Evolutionary conservation across 2,113 vertebrate genomes (phyloP).

Genomic region (Psammodynastes pulverulentus): DNA sequence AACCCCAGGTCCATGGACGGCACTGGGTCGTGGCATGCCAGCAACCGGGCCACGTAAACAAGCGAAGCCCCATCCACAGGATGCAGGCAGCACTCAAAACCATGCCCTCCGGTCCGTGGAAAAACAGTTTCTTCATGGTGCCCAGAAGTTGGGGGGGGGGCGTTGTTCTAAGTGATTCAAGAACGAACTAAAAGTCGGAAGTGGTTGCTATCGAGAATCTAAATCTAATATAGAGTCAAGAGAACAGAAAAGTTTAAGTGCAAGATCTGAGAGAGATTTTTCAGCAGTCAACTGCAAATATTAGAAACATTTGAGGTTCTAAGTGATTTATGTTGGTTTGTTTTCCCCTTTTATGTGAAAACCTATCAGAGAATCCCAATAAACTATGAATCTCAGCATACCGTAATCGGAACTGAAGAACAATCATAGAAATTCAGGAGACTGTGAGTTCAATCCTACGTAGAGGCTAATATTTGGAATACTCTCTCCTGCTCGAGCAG

Average conservation of each 20-base stretch:
- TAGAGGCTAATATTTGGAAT: no score
- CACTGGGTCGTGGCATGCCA: no score
- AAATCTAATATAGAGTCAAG: neutral
- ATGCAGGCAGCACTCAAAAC: no score
- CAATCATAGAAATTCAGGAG: conserved; percentile 11
- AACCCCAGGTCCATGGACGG: no score
- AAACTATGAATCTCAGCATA: neutral
- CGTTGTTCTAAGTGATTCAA: neutral
- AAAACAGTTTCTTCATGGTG: no score
- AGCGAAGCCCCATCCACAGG: no score
- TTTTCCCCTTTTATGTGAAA: neutral
- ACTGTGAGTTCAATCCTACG: no score
- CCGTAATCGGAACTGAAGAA: neutral
- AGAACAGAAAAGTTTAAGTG: neutral
- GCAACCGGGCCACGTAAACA: no score
- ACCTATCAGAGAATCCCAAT: neutral
- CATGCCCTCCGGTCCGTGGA: no score
- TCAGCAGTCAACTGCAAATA: neutral
- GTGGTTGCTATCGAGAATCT: neutral
- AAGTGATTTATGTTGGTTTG: neutral
- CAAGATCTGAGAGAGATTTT: neutral
- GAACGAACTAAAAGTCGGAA: neutral
- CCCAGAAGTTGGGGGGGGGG: no score
- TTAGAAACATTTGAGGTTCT: neutral
- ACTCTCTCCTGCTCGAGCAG: no score